Base-by-base conservation (phyloP, 2,113 vertebrate species). In the Chloropsis hardwickii region DNA sequence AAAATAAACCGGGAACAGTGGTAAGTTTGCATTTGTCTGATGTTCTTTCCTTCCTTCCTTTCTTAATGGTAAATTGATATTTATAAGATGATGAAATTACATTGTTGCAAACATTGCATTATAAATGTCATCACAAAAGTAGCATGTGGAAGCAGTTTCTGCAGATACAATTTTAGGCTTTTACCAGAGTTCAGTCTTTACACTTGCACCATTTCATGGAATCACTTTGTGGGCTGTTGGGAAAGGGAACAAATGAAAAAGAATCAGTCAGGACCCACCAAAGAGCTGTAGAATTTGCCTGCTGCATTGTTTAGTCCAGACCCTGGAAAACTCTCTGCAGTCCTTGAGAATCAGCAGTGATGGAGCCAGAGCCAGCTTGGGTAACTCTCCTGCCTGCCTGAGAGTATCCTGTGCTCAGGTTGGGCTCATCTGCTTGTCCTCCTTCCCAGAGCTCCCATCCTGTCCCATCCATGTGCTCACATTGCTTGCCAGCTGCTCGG, bases 21-120 rank as follows among this genome's bases (percentile, higher is more conserved):
- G 76, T 90, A 89, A 94, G 95, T 92, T 93, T 96, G 66, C 81
- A 31, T 88, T 92, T 88, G 62, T 70, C 37, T 72, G 28, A 25
- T 60, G n/a, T 95, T 96, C 89, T 96, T 89, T n/a, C 57, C 48
- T 84, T 92, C 50, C 54, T 84, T 92, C 50, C 54, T 94, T 82
- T 94, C 21, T 90, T 94, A 91, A 91, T 92, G 95, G 93, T 80
- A 98, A 97, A 97, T 97, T 97, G 97, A 93, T 97, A 95, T 97
- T 98, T 98, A 96, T 98, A 96, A 96, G 93, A 92, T 95, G 93
- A 91, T 96, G 88, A 95, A 97, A 97, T 98, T 92, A 66, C 89
- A 79, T 91, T 96, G 85, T 96, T 96, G 95, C 72, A 95, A 97
- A 90, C 88, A 94, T 87, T 95, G 85, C 71, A 82, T 94, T 95